Evolutionary conservation across 2,113 vertebrate species (phyloP).

Genomic region (Gymnarchus niloticus): DNA sequence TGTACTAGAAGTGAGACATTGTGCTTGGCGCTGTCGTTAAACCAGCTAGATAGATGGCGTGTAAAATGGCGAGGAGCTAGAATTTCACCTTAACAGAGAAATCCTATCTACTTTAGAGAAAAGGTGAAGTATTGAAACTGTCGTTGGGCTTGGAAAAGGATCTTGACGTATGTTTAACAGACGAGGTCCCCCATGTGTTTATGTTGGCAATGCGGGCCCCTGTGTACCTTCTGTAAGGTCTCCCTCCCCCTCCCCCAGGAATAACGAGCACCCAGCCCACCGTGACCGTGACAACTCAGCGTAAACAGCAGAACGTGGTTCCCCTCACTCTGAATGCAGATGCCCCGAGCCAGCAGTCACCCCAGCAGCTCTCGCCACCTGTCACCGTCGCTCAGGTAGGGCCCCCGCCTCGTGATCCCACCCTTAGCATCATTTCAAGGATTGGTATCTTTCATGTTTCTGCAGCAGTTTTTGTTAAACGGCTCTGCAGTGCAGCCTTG

Average conservation of each 20-base stretch:
- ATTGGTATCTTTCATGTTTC: not conserved
- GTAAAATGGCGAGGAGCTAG: too few species aligned
- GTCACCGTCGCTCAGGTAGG: constrained; percentile 83
- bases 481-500: not conserved
- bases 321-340: constrained; percentile 77
- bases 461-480: not conserved
- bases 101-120: too few species aligned
- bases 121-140: too few species aligned
- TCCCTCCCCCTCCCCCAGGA: constrained; percentile 51
- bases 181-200: too few species aligned
- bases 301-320: constrained; percentile 63
- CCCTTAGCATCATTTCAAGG: not conserved
- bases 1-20: too few species aligned
- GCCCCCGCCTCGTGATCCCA: not conserved
- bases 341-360: constrained; percentile 68
- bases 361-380: constrained; percentile 79
- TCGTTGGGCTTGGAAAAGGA: too few species aligned
- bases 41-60: too few species aligned
- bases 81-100: too few species aligned
- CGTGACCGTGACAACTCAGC: constrained; percentile 66
- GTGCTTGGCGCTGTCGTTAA: too few species aligned
- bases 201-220: too few species aligned
- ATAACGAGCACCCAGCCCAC: constrained; percentile 66
- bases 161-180: too few species aligned
- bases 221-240: not conserved